Base-by-base conservation (phyloP, 2,113 vertebrate genomes). In the Anhinga anhinga region DNA sequence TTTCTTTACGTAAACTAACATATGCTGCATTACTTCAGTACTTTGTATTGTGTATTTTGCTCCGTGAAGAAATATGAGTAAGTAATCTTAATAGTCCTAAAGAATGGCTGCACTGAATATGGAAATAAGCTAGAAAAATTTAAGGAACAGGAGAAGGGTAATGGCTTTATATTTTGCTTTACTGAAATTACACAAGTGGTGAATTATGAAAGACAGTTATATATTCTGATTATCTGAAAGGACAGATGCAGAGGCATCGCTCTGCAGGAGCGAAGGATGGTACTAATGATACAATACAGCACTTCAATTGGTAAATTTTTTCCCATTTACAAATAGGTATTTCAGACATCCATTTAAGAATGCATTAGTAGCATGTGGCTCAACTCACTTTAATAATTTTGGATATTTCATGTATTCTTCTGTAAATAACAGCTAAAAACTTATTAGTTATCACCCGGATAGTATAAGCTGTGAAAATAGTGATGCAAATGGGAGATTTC, bases 91-190 rank as follows among this genome's bases (percentile, higher is more conserved):
- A 9, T 42, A 22, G 66, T 40, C 56, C 71, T 15, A 4, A 72
- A 61, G 85, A 92, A 88, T 27, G 69, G 53, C 82, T 86, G 63
- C 53, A 2, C 63, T 66, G 94, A 82, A 19, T 77, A 55, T 73
- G 78, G 58, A 82, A 93, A 94, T 55, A 26, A 82, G 56, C 69
- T 59, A 53, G 42, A 26, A 71, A 36, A 80, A 84, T 82, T 77
- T 74, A 76, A 88, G 91, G 70, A 96, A 95, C 67, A 85, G 82
- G 71, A 40, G 49, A 77, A 66, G 61, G 86, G 73, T 97, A 91
- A 93, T 95, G 92, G 69, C 77, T 82, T 55, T 91, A 26, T 96
- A n/a, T 89, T 94, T 95, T 88, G 88, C 81, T 83, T 88, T 82
- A 13, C 80, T 91, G 80, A 86, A 86, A 92, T 95, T 47, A 72